These are phyloP conservation scores for Galagoides demidoff DNA, from an alignment of 2,797 vertebrate genomes.

Conservation along the genomic window DNA sequence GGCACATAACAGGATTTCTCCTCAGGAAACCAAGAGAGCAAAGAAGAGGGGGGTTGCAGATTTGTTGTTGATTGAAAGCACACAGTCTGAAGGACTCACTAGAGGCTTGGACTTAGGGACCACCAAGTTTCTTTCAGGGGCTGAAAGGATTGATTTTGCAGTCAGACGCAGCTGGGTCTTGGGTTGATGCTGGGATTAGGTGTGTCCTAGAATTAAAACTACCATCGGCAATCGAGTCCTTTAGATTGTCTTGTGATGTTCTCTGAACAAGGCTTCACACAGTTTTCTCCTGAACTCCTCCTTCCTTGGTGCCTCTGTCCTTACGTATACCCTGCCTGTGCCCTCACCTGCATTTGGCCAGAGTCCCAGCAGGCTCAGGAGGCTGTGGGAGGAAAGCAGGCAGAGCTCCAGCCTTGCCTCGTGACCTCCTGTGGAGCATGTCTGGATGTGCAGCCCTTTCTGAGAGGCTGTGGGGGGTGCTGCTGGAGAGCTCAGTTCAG, in stretches of 20 bases:
- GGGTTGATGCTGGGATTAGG: not conserved
- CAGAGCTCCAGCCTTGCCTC: not conserved
- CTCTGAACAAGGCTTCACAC: not conserved
- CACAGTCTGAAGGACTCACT: not conserved
- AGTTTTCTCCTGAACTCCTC: not conserved
- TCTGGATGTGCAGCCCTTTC: not conserved
- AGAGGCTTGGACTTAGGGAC: not conserved
- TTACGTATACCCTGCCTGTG: not conserved
- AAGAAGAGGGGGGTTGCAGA: not conserved
- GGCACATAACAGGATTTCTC: not conserved
- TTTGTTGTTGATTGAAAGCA: conserved; percentile 7
- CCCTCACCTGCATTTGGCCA: not conserved
- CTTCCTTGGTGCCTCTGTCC: not conserved
- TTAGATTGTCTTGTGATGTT: not conserved
- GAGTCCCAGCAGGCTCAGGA: not conserved
- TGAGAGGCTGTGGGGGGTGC: not conserved
- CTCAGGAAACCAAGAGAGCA: not conserved
- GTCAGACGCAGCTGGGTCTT: not conserved
- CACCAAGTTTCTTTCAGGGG: not conserved
- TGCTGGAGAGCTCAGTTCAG: not conserved
- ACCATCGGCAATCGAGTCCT: not conserved
- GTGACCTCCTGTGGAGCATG: not conserved
- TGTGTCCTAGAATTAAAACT: conserved; percentile 48
- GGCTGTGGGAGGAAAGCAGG: not conserved
- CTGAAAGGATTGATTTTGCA: conserved; percentile 40